Base-by-base conservation (phyloP, 2,888 invertebrate genomes). In the Drosophila monieri region DNA sequence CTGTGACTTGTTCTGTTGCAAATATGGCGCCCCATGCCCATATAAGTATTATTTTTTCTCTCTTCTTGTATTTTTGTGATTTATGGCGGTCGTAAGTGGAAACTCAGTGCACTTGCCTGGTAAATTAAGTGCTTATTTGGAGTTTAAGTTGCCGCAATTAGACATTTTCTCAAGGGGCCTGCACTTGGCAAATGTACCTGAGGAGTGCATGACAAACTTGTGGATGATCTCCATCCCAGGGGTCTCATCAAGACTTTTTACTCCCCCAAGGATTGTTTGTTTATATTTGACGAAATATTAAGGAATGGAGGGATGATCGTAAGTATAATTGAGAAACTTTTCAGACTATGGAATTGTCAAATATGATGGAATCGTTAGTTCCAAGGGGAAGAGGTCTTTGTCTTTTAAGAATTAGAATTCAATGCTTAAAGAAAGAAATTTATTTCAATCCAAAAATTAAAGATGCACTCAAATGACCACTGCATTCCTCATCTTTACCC, bases 121-220 rank as follows among this genome's bases (percentile, higher is more conserved):
- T 85, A 83, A 81, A 81, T 81, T 83, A 81, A 81, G 81, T 81
- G 80, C 81, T 85, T 77, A 81, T 81, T 81, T 85, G 53, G 80
- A 85, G 84, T 74, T 83, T 85, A 81, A 81, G 86, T 83, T 81
- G 86, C 59, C 60, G 75, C 81, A 81, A 81, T 81, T 81, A 81
- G 78, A 85, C 84, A 73, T 72, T 69, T 74, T 58, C 73, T 70
- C 68, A 64, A 74, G 78, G 77, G 62, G 72, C 47, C 43, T 53
- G 64, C 51, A 65, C 73, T 79, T 74, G 79, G 55, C 15, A 18
- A 41, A 32, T 48, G 39, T 57, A 66, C 56, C 75, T 66, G 75
- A 15, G 55, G 66, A 71, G 54, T 61, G 57, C 48, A 30, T 52
- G 55, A 27, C 66, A 72, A 68, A 55, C 54, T 46, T 51, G 64